Base-by-base conservation (phyloP, 2,113 vertebrate genomes). In the Chloroceryle aenea region DNA sequence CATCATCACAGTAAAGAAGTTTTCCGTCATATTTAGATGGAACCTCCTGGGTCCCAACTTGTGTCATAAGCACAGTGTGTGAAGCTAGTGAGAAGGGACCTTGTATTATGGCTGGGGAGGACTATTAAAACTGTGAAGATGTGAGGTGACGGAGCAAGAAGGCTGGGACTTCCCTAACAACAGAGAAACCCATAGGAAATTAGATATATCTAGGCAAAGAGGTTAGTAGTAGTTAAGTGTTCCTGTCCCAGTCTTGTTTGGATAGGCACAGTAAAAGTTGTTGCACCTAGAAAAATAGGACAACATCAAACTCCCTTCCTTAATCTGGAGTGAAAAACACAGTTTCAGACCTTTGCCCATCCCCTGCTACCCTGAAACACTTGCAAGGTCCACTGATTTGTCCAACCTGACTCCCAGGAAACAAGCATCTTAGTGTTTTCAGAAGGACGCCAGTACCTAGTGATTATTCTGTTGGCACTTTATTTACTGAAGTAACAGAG, bases 181-280 rank as follows among this genome's bases (percentile, higher is more conserved):
- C 0, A 48, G 29, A 43, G 36, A 76, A 85, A 86, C 21, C 43
- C 21, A 36, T 76, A 45, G 27, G 27, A 80, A 79, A 34, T 9
- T 23, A 26, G 6, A 38, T 25, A 47, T 27, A 23, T 9, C 26
- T 56, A n/a, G 19, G 25, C 4, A 63, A 52, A 68, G 43, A 64
- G 14, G 11, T 26, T 29, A 53, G 23, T 26, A 67, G 9, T 36
- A 75, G 6, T 21, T 42, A 55, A 63, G 40, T 36, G 38, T 14
- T 69, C 23, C 53, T 59, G 16, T 34, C 7, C 34, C 21, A 16
- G 7, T 26, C 47, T 50, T 0, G 0, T 71, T 32, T 30, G 7
- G 43, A 64, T 14, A 69, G 10, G 7, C 13, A 30, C 8, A 30
- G 25, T 45, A 47, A 16, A 95, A 79, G 36, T 20, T 26, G 12